Conservation (phyloP, 2,888 invertebrate genomes). For the Archips crataeganus region DNA sequence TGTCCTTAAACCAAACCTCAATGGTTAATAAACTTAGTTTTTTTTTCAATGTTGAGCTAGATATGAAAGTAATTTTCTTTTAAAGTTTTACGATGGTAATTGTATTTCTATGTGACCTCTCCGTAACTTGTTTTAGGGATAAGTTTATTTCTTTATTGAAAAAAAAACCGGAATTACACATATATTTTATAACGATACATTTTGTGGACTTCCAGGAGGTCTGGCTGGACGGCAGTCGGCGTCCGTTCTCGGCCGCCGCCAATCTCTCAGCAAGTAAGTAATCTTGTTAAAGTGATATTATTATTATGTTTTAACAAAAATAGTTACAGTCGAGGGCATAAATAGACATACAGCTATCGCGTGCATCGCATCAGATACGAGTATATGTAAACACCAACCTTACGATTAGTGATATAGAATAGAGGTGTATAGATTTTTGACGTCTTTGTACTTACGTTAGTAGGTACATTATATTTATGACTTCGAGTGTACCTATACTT, state of each 20-base stretch:
- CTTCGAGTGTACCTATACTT: too few relatives aligned
- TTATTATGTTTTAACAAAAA: too few relatives aligned
- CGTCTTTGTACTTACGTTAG: too few relatives aligned
- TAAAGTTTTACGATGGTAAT: neutral
- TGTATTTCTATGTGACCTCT: neutral
- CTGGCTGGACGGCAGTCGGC: conserved; percentile 74
- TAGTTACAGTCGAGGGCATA: too few relatives aligned
- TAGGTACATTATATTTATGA: too few relatives aligned
- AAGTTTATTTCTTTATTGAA: neutral
- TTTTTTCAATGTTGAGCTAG: neutral
- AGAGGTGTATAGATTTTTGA: too few relatives aligned
- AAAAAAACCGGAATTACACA: neutral
- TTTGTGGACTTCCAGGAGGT: conserved; percentile 65
- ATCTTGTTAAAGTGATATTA: neutral
- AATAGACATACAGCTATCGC: too few relatives aligned
- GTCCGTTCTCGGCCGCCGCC: conserved; percentile 88
- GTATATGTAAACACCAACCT: too few relatives aligned
- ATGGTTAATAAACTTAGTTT: neutral
- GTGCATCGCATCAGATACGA: too few relatives aligned
- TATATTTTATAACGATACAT: neutral
- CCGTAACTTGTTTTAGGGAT: neutral
- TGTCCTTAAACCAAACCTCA: neutral
- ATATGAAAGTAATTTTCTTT: neutral
- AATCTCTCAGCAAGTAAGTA: conserved; percentile 91
- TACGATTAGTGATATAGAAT: too few relatives aligned